Percentiles rank a stretch among this genome's conserved stretches.
These are phyloP conservation scores for Hermaeophaga mercurialis DNA, from an alignment of 2,888 invertebrate species.

Conservation along the genomic window DNA sequence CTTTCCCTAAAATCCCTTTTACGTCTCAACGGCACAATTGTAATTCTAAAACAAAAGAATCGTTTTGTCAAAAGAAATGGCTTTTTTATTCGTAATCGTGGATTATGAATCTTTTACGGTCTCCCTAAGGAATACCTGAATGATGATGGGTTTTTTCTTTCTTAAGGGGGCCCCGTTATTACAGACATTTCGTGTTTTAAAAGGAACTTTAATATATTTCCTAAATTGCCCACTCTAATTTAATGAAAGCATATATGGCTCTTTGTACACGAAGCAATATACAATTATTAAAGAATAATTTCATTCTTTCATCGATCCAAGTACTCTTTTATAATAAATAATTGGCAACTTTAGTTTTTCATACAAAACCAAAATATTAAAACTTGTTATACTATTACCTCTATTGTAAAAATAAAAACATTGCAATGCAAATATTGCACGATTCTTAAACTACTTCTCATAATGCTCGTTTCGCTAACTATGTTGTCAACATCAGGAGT, in stretches of 20 bases:
- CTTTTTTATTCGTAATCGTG: constrained; percentile 56
- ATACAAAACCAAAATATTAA: no score
- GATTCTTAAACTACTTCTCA: no score
- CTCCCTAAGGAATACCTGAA: constrained; percentile 53
- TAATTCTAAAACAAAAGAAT: constrained; percentile 55
- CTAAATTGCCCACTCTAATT: constrained; percentile 42
- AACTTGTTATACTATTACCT: no score
- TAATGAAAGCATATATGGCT: constrained; percentile 40
- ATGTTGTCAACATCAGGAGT: no score
- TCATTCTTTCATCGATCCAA: no score
- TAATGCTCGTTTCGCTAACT: no score
- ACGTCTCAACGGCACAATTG: constrained; percentile 55
- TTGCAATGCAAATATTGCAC: no score
- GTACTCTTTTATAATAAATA: no score
- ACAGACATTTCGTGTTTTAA: constrained; percentile 42
- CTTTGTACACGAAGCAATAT: constrained; percentile 33
- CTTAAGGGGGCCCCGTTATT: constrained; percentile 47
- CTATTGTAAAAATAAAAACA: no score
- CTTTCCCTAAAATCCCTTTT: neutral
- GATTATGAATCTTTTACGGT: constrained; percentile 57
- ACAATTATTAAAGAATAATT: constrained; percentile 33
- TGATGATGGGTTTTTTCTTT: constrained; percentile 43
- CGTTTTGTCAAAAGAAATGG: constrained; percentile 56
- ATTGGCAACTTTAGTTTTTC: no score
- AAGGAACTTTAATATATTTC: constrained; percentile 41